Conservation (phyloP, 2,797 vertebrate species). For the Anableps anableps region DNA sequence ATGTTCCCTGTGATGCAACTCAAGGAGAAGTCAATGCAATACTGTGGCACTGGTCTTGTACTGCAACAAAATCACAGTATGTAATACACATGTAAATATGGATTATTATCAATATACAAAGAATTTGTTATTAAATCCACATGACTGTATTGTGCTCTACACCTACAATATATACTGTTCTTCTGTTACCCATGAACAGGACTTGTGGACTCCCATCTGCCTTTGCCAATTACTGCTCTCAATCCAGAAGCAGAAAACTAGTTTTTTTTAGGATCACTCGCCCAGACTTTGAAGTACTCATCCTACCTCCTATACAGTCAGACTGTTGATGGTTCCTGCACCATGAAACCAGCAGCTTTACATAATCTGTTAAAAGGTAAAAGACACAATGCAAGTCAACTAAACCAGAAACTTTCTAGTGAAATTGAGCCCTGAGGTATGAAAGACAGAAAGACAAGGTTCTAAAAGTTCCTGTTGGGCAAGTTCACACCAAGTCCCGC, state of each 20-base stretch:
- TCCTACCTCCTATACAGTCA: neutral
- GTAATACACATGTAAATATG: neutral
- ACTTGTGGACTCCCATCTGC: too few relatives aligned
- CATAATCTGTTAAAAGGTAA: neutral
- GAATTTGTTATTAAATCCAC: neutral
- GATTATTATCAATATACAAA: neutral
- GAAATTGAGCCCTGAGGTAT: neutral
- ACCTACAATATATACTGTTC: neutral
- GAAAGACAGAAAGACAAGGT: neutral
- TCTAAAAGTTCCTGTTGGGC: neutral
- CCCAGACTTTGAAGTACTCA: neutral
- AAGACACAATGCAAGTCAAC: neutral
- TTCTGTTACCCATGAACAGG: neutral
- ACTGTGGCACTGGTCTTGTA: neutral
- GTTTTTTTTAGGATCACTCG: neutral
- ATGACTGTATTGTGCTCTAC: neutral
- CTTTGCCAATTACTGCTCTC: neutral
- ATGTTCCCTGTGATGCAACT: conserved; percentile 60
- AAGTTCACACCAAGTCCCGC: neutral
- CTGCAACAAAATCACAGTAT: neutral
- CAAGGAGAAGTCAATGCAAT: conserved; percentile 48
- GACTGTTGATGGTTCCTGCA: neutral
- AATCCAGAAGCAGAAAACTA: neutral
- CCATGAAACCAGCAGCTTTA: neutral
- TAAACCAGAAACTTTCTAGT: neutral